A percentile compares a stretch with the other conserved stretches of the same genome.
These are phyloP conservation scores for Lepidiolamprologus cunningtoni DNA, from an alignment of 2,113 vertebrate genomes.

Conservation along the genomic window DNA sequence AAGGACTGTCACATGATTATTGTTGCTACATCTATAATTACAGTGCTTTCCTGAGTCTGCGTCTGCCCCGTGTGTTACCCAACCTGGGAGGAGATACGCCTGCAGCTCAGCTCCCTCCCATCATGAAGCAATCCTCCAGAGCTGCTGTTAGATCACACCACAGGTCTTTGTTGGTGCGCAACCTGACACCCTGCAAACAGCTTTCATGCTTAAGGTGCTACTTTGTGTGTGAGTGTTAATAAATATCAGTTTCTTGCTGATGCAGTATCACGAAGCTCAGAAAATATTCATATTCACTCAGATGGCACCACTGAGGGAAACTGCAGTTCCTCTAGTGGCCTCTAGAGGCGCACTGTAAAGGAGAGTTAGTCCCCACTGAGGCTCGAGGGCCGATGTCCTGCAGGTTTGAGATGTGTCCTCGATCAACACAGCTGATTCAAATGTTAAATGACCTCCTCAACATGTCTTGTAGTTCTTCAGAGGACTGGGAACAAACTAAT, in stretches of 20 bases:
- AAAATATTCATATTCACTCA: not conserved
- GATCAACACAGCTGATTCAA: rapidly evolving
- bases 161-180: not conserved
- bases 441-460: not conserved
- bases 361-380: not conserved
- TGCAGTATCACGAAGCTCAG: not conserved
- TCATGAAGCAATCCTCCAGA: not conserved
- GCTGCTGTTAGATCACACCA: not conserved
- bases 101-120: not conserved
- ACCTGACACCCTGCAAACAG: not conserved
- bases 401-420: not conserved
- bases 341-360: not conserved
- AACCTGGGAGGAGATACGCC: not conserved
- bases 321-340: not conserved
- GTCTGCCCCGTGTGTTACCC: not conserved
- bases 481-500: rapidly evolving
- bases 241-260: not conserved
- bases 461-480: not conserved
- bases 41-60: not conserved
- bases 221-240: rapidly evolving
- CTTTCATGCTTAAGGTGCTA: not conserved
- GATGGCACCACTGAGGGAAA: not conserved
- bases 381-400: rapidly evolving
- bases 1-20: not conserved
- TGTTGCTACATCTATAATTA: not conserved